phyloP scores from a whole-genome alignment of 2,888 invertebrate species.

The Epinotia bilunana region DNA sequence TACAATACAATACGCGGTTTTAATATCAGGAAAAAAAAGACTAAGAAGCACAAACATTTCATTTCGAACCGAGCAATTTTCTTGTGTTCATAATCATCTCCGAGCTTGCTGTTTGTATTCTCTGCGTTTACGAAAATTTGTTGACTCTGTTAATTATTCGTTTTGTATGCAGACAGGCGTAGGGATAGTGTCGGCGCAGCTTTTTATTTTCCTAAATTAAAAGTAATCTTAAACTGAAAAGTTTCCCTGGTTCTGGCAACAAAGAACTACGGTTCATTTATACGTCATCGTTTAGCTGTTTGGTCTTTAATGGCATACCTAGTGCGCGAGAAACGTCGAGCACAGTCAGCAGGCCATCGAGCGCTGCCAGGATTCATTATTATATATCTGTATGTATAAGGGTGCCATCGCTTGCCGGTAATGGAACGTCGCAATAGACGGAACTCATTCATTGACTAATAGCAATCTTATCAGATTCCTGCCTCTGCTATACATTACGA shows the following conservation, averaged over 20 bases:
- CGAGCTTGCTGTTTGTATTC: slow-evolving; percentile 61
- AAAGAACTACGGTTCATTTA: slow-evolving; percentile 55
- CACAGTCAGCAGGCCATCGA: slow-evolving; percentile 43
- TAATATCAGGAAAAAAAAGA: slow-evolving; percentile 50
- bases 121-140: slow-evolving; percentile 70
- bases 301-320: slow-evolving; percentile 48
- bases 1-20: slow-evolving; percentile 44
- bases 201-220: slow-evolving; percentile 55
- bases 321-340: slow-evolving; percentile 30
- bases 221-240: slow-evolving; percentile 53
- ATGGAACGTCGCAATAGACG: slow-evolving; percentile 60
- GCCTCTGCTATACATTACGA: slow-evolving; percentile 66
- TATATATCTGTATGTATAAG: slow-evolving; percentile 19
- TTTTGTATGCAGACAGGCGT: slow-evolving; percentile 74
- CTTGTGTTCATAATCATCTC: slow-evolving; percentile 63
- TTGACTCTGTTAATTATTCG: slow-evolving; percentile 79
- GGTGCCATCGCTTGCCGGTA: slow-evolving; percentile 53
- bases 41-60: slow-evolving; percentile 62
- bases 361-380: slow-evolving; percentile 46
- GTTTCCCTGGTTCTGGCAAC: slow-evolving; percentile 45
- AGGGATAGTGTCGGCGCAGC: slow-evolving; percentile 57
- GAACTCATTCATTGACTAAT: slow-evolving; percentile 71
- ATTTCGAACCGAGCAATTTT: slow-evolving; percentile 62
- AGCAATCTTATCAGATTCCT: slow-evolving; percentile 72
- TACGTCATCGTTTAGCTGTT: slow-evolving; percentile 49